Base-by-base conservation (phyloP, 2,888 invertebrate genomes). In the Lochmaea crataegi region DNA sequence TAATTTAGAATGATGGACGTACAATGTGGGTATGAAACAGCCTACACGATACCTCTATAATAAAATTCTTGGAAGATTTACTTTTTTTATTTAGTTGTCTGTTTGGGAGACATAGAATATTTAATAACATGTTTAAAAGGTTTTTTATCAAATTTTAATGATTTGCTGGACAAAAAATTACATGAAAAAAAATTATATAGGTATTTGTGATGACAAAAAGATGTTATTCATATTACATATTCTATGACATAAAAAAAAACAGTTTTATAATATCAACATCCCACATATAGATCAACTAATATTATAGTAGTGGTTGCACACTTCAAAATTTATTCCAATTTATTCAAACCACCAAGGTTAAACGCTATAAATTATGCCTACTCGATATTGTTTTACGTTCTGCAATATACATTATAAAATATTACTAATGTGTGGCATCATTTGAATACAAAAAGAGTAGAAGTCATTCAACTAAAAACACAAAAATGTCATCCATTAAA, bases 1-100 rank as follows among this genome's bases (percentile, higher is more conserved):
- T 38, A 60, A 60, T 60, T 60, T 38, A 38, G 60, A 60, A 32
- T 60, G 60, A 60, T 32, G 60, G 32, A 7, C 60, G 2, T 53
- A 9, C 60, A 45, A 60, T 60, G 60, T 60, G 60, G 60, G 60
- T 38, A 18, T 26, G 14, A 32, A 14, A 5, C 60, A n/a, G 60
- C 60, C 60, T 10, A 60, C 60, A 10, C 32, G 2, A 32, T 38
- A 32, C 60, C 26, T n/a, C n/a, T 3, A 38, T 38, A 38, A 38
- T 38, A 60, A 60, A 60, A 32, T 60, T 38, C 18, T 60, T 60
- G 16, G 18, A 10, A 53, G 53, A n/a, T n/a, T 0, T 18, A n/a
- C n/a, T 6, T 53, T 53, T 53, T 16, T 16, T 53, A 10, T 53
- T 53, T 18, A 38, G 9, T 2, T 38, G 32, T 38, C 32, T 7